A percentile compares a stretch with the other conserved stretches of the same genome.
Evolutionary conservation across 30 jellyfish, hydroid and myxozoan species (phyloP).

Genomic region (Rhopilema esculentum): DNA sequence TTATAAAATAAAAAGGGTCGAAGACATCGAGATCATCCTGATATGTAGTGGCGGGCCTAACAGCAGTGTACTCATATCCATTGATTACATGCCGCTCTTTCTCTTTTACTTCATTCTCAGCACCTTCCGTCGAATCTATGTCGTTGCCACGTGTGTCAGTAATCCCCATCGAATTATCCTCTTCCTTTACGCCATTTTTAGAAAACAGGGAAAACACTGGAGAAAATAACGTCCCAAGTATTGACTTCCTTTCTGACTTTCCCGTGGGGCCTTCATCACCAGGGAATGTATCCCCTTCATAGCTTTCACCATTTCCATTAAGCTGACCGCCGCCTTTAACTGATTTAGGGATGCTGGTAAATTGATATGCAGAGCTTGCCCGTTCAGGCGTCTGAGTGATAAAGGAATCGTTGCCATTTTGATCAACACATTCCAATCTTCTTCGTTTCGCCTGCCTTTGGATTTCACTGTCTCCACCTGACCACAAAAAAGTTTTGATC

Average conservation of each 20-base stretch:
- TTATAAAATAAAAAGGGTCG: conserved; percentile 87
- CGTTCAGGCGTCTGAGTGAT: conserved; percentile 69
- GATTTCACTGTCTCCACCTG: conserved; percentile 65
- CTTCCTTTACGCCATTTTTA: conserved; percentile 64
- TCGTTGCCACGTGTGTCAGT: conserved; percentile 49
- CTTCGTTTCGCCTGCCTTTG: conserved; percentile 58
- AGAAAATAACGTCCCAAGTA: conserved; percentile 92
- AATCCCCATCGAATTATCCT: conserved; percentile 50
- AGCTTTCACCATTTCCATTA: conserved; percentile 3
- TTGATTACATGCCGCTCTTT: conserved; percentile 23
- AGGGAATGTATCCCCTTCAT: conserved; percentile 2
- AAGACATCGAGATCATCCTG: conserved; percentile 79
- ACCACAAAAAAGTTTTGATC: conserved; percentile 79
- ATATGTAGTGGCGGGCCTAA: conserved; percentile 35
- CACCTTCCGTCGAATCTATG: conserved; percentile 18
- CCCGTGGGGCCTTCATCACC: conserved; percentile 21
- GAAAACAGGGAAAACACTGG: conserved; percentile 96
- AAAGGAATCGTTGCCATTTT: conserved; percentile 77
- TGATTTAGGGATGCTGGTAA: not conserved
- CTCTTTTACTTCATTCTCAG: conserved; percentile 25
- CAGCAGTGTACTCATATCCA: conserved; percentile 53
- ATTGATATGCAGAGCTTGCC: conserved; percentile 27
- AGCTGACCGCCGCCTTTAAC: conserved; percentile 26
- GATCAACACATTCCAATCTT: conserved; percentile 66
- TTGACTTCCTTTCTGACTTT: conserved; percentile 71